Conservation (phyloP, 1,140 invertebrate species). For the Drosophila asahinai region DNA sequence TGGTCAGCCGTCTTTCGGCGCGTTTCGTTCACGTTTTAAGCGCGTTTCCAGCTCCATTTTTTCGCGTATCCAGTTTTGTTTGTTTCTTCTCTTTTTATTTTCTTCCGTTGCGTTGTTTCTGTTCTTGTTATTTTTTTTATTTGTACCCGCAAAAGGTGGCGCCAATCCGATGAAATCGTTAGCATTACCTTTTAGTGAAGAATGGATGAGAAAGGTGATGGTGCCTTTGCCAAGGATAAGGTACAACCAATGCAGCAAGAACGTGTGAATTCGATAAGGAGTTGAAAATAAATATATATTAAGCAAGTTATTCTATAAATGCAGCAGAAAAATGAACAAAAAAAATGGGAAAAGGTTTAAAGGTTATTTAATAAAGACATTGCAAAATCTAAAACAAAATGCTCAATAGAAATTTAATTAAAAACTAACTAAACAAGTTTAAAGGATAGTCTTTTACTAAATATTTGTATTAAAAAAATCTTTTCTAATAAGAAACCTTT, state of each 20-base stretch:
- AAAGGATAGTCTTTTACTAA: not conserved
- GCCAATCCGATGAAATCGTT: constrained; percentile 68
- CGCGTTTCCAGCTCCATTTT: constrained; percentile 23
- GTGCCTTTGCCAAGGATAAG: constrained; percentile 5
- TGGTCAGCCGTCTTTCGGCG: constrained; percentile 48
- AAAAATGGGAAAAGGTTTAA: too few relatives aligned
- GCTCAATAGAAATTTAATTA: too few relatives aligned
- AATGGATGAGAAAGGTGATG: not conserved
- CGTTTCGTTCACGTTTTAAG: constrained; percentile 40
- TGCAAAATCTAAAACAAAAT: too few relatives aligned
- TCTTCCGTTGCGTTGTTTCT: not conserved
- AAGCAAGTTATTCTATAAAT: too few relatives aligned
- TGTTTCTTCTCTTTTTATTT: not conserved
- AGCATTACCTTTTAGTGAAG: constrained; percentile 51
- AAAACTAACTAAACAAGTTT: not conserved
- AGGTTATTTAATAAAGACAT: too few relatives aligned
- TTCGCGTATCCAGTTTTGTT: constrained; percentile 4
- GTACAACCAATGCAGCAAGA: not conserved
- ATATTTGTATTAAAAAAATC: too few relatives aligned
- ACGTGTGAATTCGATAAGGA: constrained; percentile 12
- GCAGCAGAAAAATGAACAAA: not conserved
- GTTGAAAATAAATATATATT: not conserved
- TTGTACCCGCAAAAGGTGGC: constrained; percentile 22
- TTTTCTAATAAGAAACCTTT: not conserved
- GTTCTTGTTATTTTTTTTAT: not conserved